Base-by-base conservation (phyloP, 2,113 vertebrate genomes). In the Nerophis ophidion region DNA sequence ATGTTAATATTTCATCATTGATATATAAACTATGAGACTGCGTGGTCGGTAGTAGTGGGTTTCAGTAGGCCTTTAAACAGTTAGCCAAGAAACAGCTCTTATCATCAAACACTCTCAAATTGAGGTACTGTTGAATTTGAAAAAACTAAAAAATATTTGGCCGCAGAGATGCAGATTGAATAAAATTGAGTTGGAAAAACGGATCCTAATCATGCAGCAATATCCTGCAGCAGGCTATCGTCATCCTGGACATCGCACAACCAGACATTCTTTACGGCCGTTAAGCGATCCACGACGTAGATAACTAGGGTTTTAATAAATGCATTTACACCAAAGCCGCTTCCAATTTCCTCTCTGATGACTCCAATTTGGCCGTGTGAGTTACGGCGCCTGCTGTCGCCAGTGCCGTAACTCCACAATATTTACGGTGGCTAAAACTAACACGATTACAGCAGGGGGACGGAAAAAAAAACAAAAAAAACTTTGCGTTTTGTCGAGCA, bases 401-500 rank as follows among this genome's bases (percentile, higher is more conserved):
- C 67, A 60, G 56, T 16, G 52, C 75, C 58, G 68, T 75, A 80
- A 76, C 54, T 72, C 61, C 48, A 51, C 54, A 60, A 64, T 69
- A 60, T 74, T 80, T 73, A 70, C 60, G 72, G 12, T 9, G 16
- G 75, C 70, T 70, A 68, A 67, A 59, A 57, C 63, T 76, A 82
- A 78, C 63, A 59, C 35, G 46, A 13, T 44, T 71, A 66, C 68
- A 65, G 68, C 63, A 63, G 50, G 59, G 66, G 62, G 74, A 51
- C n/a, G n/a, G n/a, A n/a, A n/a, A n/a, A n/a, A n/a, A n/a, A n/a
- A n/a, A n/a, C 33, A 15, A 55, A 59, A 33, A 15, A 55, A 59
- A 33, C 17, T 11, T 15, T 9, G 56, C 15, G 36, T 56, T 38
- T 11, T 26, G 55, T 14, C 15, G 42, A n/a, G 16, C 17, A 14